Percentiles rank a stretch among this genome's conserved stretches.
Evolutionary conservation across 2,797 vertebrate genomes (phyloP).

Genomic region (Melanotaenia pygmaea): DNA sequence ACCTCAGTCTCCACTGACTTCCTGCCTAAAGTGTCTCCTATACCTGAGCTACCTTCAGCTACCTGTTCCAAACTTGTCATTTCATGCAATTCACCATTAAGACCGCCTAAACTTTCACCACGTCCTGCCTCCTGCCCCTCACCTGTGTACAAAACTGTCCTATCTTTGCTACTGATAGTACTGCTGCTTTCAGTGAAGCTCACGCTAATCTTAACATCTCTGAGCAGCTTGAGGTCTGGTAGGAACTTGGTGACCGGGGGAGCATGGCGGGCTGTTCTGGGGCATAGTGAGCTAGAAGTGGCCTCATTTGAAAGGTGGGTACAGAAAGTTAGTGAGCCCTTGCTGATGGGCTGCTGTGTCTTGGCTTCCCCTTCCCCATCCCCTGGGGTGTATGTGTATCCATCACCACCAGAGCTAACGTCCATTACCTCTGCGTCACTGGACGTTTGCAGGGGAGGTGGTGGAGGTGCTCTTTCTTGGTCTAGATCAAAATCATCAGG

Average conservation of each 20-base stretch:
- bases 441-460: slow-evolving; percentile 99
- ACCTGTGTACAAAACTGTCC: slow-evolving; percentile 96
- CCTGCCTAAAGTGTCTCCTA: slow-evolving; percentile 70
- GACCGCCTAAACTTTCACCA: slow-evolving; percentile 80
- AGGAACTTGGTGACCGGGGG: slow-evolving; percentile 92
- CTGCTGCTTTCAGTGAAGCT: slow-evolving; percentile 95
- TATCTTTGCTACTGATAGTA: slow-evolving; percentile 93
- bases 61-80: slow-evolving; percentile 80
- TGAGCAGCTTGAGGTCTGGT: slow-evolving; percentile 96
- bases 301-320: slow-evolving; percentile 85
- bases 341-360: slow-evolving; percentile 88
- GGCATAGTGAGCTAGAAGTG: slow-evolving; percentile 86
- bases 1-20: slow-evolving; percentile 87
- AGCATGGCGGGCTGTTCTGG: slow-evolving; percentile 96
- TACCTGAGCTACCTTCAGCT: slow-evolving; percentile 81
- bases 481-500: slow-evolving; percentile 88
- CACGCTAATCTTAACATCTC: slow-evolving; percentile 97
- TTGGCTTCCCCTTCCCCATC: slow-evolving; percentile 85
- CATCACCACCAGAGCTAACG: slow-evolving; percentile 99
- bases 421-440: slow-evolving; percentile 99
- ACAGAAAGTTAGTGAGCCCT: slow-evolving; percentile 90
- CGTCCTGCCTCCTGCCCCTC: slow-evolving; percentile 84
- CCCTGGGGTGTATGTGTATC: slow-evolving; percentile 95
- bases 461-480: slow-evolving; percentile 95
- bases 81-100: slow-evolving; percentile 92